phyloP scores from a whole-genome alignment of 1,140 invertebrate genomes.

The Arion vulgaris region DNA sequence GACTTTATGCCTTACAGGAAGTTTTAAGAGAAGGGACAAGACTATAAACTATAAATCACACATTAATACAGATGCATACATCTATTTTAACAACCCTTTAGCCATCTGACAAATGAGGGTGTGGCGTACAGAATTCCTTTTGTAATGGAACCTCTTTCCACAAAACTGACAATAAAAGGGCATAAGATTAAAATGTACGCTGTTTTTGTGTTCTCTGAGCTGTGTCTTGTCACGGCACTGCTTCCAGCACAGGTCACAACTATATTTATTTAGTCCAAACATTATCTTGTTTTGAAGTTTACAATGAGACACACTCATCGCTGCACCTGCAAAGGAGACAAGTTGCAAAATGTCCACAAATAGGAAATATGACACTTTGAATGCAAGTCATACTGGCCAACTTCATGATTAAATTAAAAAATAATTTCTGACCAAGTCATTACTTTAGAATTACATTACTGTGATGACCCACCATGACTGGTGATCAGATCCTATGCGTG shows the following conservation, averaged over 20 bases:
- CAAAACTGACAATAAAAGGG: slow-evolving; percentile 8
- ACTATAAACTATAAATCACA: no score
- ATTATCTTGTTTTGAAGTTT: not conserved
- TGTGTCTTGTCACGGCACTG: slow-evolving; percentile 19
- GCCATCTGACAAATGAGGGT: not conserved
- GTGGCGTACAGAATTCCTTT: not conserved
- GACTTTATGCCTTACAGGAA: no score
- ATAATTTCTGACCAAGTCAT: no score
- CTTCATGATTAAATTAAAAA: no score
- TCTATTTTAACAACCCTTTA: not conserved
- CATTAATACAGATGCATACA: not conserved
- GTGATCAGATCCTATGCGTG: no score
- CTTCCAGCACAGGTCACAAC: slow-evolving; percentile 14
- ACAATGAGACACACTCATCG: not conserved
- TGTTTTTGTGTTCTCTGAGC: slow-evolving; percentile 22
- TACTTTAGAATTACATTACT: no score
- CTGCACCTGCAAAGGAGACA: slow-evolving; percentile 25
- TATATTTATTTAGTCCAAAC: not conserved
- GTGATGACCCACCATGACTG: no score
- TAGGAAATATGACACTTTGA: not conserved
- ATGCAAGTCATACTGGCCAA: not conserved
- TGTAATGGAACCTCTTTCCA: slow-evolving; percentile 13
- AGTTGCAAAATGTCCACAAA: not conserved
- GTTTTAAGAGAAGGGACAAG: no score
- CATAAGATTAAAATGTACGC: slow-evolving; percentile 18